These are phyloP conservation scores for Anguilla obscura DNA, from an alignment of 2,797 vertebrate genomes.

Conservation along the genomic window DNA sequence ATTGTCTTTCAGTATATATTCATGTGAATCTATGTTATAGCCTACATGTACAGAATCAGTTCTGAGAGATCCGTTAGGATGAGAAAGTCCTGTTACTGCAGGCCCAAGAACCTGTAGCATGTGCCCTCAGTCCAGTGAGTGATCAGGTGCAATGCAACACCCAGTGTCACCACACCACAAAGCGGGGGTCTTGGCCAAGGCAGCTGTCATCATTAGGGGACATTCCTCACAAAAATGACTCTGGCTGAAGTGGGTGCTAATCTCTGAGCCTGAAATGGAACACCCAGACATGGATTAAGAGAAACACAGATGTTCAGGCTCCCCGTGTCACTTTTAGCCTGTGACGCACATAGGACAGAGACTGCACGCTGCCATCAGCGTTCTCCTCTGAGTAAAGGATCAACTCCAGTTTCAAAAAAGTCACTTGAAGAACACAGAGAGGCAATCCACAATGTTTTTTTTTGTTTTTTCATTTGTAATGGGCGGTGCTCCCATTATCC, in stretches of 20 bases:
- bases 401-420: not conserved
- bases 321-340: not conserved
- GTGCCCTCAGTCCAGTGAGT: not conserved
- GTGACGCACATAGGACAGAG: not conserved
- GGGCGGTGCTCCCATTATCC: not conserved
- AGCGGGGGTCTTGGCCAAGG: not conserved
- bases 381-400: not conserved
- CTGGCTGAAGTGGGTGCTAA: not conserved
- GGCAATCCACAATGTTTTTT: not conserved
- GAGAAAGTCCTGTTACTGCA: not conserved
- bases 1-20: not conserved
- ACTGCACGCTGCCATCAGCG: not conserved
- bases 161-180: not conserved
- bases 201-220: slow-evolving; percentile 1
- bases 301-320: not conserved
- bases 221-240: not conserved
- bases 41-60: not conserved
- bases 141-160: not conserved
- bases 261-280: not conserved
- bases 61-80: not conserved
- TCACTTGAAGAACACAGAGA: not conserved
- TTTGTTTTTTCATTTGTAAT: not conserved
- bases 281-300: not conserved
- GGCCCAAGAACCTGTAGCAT: not conserved
- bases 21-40: not conserved